Conservation (phyloP, 2,888 invertebrate genomes). For the Itoplectis maculator region DNA sequence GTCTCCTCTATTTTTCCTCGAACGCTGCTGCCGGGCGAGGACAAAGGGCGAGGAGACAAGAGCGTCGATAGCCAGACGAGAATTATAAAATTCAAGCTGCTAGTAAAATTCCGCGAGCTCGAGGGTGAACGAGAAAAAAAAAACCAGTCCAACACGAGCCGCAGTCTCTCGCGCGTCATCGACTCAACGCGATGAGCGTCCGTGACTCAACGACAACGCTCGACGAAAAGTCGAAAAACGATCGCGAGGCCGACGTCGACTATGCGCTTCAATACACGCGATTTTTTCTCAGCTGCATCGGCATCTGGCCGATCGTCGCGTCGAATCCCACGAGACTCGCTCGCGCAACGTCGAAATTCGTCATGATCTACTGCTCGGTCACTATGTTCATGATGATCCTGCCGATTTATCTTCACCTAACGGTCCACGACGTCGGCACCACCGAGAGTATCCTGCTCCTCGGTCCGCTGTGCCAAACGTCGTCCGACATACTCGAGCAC, state of each 20-base stretch:
- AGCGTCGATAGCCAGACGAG: neutral
- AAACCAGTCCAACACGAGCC: neutral
- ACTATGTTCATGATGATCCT: constrained; percentile 33
- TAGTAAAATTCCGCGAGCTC: neutral
- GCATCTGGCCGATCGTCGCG: constrained; percentile 50
- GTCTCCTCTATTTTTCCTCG: neutral
- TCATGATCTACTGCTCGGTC: constrained; percentile 26
- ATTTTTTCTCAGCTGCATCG: constrained; percentile 63
- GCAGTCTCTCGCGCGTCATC: neutral
- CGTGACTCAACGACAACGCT: neutral
- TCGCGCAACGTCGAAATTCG: constrained; percentile 19
- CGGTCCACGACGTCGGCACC: constrained; percentile 3
- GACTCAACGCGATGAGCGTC: neutral
- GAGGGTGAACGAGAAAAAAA: neutral
- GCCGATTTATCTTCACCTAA: constrained; percentile 32
- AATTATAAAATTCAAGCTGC: neutral
- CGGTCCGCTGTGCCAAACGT: constrained; percentile 38
- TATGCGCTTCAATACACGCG: constrained; percentile 52
- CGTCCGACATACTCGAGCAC: constrained; percentile 45
- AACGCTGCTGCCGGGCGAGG: neutral
- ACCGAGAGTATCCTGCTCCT: constrained; percentile 44
- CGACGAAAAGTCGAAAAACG: neutral
- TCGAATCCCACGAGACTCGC: constrained; percentile 29
- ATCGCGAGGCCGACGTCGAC: constrained; percentile 17
- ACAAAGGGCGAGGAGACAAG: neutral